Percentiles rank a stretch among this genome's conserved stretches.
These are phyloP conservation scores for Hesperophylax magnus DNA, from an alignment of 1,140 invertebrate species.

Conservation along the genomic window DNA sequence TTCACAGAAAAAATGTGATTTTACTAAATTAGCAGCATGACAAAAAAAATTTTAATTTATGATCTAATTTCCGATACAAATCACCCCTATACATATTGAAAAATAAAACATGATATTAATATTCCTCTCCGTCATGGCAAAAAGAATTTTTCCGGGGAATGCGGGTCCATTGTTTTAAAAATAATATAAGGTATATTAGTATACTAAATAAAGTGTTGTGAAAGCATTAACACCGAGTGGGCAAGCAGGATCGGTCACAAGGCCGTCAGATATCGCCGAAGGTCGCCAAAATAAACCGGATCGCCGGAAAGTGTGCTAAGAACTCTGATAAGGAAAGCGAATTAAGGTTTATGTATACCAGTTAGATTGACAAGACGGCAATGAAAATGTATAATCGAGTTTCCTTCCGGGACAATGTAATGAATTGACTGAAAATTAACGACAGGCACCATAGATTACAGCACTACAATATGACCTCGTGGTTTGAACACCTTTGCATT, in stretches of 20 bases:
- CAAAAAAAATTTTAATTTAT: not conserved
- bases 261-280: not conserved
- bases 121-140: not conserved
- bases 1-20: not conserved
- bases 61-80: not conserved
- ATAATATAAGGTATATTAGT: slow-evolving; percentile 1
- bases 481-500: too few species aligned
- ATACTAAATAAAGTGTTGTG: too few species aligned
- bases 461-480: too few species aligned
- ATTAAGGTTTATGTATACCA: too few species aligned
- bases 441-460: too few species aligned
- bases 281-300: slow-evolving; percentile 2
- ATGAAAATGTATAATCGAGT: too few species aligned
- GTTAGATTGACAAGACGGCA: too few species aligned
- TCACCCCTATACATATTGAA: not conserved
- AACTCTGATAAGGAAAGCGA: slow-evolving; percentile 4
- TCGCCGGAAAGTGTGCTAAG: slow-evolving; percentile 3
- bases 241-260: slow-evolving; percentile 1
- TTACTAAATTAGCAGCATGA: not conserved
- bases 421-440: too few species aligned
- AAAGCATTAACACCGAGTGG: not conserved
- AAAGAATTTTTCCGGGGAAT: not conserved
- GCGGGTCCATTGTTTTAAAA: slow-evolving; percentile 21
- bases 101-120: not conserved
- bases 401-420: too few species aligned